Evolutionary conservation across 2,113 vertebrate species (phyloP).

Genomic region (Triplophysa siluroides): DNA sequence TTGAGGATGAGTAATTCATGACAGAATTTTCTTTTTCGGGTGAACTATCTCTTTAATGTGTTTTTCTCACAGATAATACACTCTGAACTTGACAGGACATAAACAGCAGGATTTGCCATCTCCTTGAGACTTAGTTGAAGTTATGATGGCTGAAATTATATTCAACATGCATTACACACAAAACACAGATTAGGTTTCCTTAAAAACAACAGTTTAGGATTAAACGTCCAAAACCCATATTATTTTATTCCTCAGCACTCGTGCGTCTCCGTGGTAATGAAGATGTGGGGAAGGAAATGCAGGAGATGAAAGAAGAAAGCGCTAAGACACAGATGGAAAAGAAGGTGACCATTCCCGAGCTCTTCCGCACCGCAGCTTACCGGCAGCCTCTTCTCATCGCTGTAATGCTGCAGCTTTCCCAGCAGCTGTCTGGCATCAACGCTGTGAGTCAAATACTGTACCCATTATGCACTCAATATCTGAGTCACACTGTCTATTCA

Average conservation of each 20-base stretch:
- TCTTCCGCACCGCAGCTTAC: slow-evolving; percentile 81
- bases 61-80: too few species aligned
- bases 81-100: slow-evolving; percentile 48
- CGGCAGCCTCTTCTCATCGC: slow-evolving; percentile 88
- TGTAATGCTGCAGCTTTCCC: slow-evolving; percentile 90
- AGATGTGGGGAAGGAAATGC: slow-evolving; percentile 85
- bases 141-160: background rate
- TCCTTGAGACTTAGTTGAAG: background rate
- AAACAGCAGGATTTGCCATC: slow-evolving; percentile 55
- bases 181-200: too few species aligned
- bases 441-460: slow-evolving; percentile 79
- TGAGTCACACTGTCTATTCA: too few species aligned
- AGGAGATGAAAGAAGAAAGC: slow-evolving; percentile 96
- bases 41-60: too few species aligned
- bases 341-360: slow-evolving; percentile 83
- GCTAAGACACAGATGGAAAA: slow-evolving; percentile 88
- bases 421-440: slow-evolving; percentile 97
- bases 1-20: too few species aligned
- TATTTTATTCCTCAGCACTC: slow-evolving; percentile 72
- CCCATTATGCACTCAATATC: background rate
- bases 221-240: background rate
- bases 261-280: slow-evolving; percentile 82
- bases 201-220: too few species aligned
- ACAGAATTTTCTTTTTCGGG: too few species aligned
- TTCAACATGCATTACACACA: background rate